phyloP scores from a whole-genome alignment of 2,888 invertebrate genomes.

The Sarcophaga subvicina region DNA sequence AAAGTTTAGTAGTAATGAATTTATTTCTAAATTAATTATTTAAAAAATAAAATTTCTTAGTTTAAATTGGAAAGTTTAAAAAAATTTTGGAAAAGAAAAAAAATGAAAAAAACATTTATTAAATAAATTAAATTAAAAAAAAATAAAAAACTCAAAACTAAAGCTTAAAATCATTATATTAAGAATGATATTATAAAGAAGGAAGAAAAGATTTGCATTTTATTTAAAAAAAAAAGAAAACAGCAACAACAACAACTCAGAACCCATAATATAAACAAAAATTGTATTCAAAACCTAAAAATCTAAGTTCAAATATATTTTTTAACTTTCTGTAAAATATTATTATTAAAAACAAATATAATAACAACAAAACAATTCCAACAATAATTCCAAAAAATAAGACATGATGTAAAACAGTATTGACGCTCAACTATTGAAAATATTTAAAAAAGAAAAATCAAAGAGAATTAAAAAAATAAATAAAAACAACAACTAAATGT shows the following conservation, averaged over 20 bases:
- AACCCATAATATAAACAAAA: constrained; percentile 30
- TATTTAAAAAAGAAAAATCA: constrained; percentile 57
- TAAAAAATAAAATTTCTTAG: not conserved
- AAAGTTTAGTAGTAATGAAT: too few relatives aligned
- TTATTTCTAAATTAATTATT: not conserved
- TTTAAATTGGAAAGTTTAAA: not conserved
- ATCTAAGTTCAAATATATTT: constrained; percentile 61
- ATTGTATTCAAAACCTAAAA: constrained; percentile 5
- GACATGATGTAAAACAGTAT: constrained; percentile 52
- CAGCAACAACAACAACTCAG: constrained; percentile 28
- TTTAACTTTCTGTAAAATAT: constrained; percentile 59
- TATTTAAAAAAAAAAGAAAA: constrained; percentile 29
- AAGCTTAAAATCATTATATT: constrained; percentile 46
- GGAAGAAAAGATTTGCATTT: constrained; percentile 11
- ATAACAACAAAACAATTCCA: constrained; percentile 34
- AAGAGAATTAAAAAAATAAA: constrained; percentile 58
- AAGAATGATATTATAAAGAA: constrained; percentile 23
- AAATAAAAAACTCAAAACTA: constrained; percentile 18
- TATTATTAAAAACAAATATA: constrained; percentile 24
- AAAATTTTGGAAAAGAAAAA: too few relatives aligned
- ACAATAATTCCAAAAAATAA: constrained; percentile 55
- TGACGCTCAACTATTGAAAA: constrained; percentile 66
- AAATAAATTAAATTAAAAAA: constrained; percentile 34
- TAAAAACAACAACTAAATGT: constrained; percentile 60
- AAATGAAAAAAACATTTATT: constrained; percentile 38